These are phyloP conservation scores for Netelia fuscicornis DNA, from an alignment of 2,888 invertebrate genomes.

Conservation along the genomic window DNA sequence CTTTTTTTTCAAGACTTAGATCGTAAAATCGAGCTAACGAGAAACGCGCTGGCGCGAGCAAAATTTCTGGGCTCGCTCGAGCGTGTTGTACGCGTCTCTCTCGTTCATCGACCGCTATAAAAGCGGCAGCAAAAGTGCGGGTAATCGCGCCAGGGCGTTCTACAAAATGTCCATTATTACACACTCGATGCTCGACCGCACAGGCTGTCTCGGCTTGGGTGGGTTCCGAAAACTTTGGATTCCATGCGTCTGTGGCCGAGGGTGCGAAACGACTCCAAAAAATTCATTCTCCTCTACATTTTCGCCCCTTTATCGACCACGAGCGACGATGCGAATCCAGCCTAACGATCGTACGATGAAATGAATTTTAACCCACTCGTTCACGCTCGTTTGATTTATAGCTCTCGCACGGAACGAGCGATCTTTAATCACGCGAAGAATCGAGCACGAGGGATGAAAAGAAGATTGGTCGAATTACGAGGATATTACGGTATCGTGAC, in stretches of 20 bases:
- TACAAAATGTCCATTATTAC: conserved; percentile 75
- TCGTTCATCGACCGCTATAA: conserved; percentile 72
- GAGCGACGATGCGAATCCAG: conserved; percentile 23
- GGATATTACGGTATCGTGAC: conserved; percentile 73
- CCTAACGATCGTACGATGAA: conserved; percentile 34
- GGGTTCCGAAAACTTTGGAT: conserved; percentile 54
- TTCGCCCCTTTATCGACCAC: neutral
- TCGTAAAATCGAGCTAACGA: conserved; percentile 83
- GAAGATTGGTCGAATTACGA: conserved; percentile 24
- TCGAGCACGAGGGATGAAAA: conserved; percentile 25
- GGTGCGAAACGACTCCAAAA: conserved; percentile 24
- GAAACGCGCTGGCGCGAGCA: conserved; percentile 69
- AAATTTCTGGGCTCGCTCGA: conserved; percentile 3
- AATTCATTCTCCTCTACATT: conserved; percentile 35
- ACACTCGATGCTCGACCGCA: conserved; percentile 79
- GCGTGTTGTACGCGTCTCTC: conserved; percentile 12
- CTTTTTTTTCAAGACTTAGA: conserved; percentile 67
- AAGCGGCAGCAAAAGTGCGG: conserved; percentile 73
- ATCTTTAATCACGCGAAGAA: conserved; percentile 32
- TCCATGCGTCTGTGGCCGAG: conserved; percentile 6
- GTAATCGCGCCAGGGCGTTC: conserved; percentile 73
- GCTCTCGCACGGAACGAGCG: conserved; percentile 9
- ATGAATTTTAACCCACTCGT: conserved; percentile 22
- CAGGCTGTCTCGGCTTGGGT: conserved; percentile 68
- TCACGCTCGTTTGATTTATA: conserved; percentile 51